These are phyloP conservation scores for Sandelia bainsii DNA, from an alignment of 2,797 vertebrate species.

Conservation along the genomic window DNA sequence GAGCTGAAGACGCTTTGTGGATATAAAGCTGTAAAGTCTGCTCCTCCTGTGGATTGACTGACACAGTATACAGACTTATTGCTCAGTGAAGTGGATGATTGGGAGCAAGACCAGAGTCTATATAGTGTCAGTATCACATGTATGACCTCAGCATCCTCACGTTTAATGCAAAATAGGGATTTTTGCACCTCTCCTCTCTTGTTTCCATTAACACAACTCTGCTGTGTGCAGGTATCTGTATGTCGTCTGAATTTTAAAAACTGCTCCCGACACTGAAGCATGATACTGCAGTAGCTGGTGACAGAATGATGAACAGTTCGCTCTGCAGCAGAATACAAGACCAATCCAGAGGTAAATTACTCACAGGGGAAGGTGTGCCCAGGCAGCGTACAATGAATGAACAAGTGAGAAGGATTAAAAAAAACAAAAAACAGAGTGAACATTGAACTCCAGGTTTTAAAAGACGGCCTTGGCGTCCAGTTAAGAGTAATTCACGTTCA, in stretches of 20 bases:
- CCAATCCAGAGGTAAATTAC: constrained; percentile 72
- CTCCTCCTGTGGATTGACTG: constrained; percentile 21
- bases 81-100: constrained; percentile 65
- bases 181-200: constrained; percentile 33
- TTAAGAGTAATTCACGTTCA: constrained; percentile 62
- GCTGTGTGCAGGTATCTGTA: constrained; percentile 45
- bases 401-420: constrained; percentile 55
- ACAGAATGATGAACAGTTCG: constrained; percentile 79
- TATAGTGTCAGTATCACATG: constrained; percentile 31
- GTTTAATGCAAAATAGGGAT: constrained; percentile 31
- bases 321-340: constrained; percentile 67
- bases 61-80: constrained; percentile 21
- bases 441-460: constrained; percentile 65
- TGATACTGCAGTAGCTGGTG: constrained; percentile 75
- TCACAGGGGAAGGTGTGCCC: constrained; percentile 72
- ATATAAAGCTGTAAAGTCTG: constrained; percentile 3
- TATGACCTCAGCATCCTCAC: constrained; percentile 23
- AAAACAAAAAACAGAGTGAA: constrained; percentile 52
- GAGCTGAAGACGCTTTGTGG: neutral
- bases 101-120: constrained; percentile 24
- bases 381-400: constrained; percentile 71
- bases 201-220: constrained; percentile 36
- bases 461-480: constrained; percentile 56
- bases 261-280: constrained; percentile 73
- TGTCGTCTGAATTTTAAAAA: constrained; percentile 74